Evolutionary conservation across 2,797 vertebrate genomes (phyloP), one percentile per base, ranked within the genome.

Genomic region (Hapalemur alaotrensis): DNA sequence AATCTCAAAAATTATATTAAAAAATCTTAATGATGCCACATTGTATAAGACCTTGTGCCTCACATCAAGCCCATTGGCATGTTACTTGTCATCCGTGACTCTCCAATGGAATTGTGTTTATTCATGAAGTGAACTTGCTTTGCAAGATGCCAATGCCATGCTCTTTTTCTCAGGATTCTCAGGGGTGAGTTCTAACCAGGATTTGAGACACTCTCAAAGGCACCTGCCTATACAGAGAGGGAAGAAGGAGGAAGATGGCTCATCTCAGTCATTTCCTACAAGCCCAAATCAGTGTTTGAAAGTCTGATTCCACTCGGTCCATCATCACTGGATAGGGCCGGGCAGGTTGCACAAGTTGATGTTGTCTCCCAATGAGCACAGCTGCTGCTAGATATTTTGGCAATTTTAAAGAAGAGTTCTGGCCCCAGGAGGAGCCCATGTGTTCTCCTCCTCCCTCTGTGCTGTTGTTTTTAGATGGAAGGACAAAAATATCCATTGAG

Each of bases 381-480:
- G 89, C 96, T 94, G 73, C 72, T 52, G 79, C 80, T 76, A 25
- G 86, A 91, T 81, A 90, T 67, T 83, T 81, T 84, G 80, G 89
- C 96, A 70, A 63, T 63, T 90, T 80, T 28, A 54, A 93, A 93
- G 86, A 35, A 57, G 79, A 54, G 50, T 92, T 93, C 90, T 97
- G 95, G 83, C 87, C 95, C 72, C 52, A 52, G 2, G 54, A 90
- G 87, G 81, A 85, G 89, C 43, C 91, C 87, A 78, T 87, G 85
- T 95, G 95, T 90, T 89, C 89, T 72, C 76, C 61, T 93, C 82
- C 85, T 89, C 81, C 48, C 72, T 91, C 89, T 95, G 3, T 81
- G 92, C 95, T 92, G 87, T 95, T 95, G 95, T 97, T 97, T 97
- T 95, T 82, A 95, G 87, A 95, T 20, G 38, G 23, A 81, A 30